Base-by-base conservation (phyloP, 1,140 invertebrate genomes). In the Euschistus heros region DNA sequence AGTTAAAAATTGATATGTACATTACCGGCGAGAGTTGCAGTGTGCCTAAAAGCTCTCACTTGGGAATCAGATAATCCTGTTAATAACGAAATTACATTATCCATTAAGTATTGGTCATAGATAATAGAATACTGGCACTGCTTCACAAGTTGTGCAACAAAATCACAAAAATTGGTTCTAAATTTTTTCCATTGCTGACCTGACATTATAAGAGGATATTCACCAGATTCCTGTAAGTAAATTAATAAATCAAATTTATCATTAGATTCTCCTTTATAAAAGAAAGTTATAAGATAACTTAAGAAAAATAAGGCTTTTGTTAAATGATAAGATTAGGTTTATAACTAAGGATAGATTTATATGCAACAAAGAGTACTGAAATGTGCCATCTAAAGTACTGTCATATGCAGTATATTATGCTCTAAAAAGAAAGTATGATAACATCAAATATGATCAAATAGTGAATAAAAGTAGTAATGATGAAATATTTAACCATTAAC, bases 61-160 rank as follows among this genome's bases (percentile, higher is more conserved):
- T 97, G 94, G 1, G 95, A 98, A 80, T 99, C 97, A 0, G 97
- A 97, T 17, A 99, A 79, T 5, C 95, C 95, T 67, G 95, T 99
- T 13, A 99, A 79, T 27, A 99, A 79, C 0, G 96, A 97, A 70
- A 99, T 98, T 8, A 99, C 87, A 76, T 96, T 98, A 75, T 99
- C 97, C 94, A 99, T 98, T 46, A 99, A 79, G 76, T 94, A 97
- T 73, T 98, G 94, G 79, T 99, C 97, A 73, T 98, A 99, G 71
- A 99, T 98, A 65, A 99, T 98, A 52, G 92, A 95, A 77, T 98
- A 97, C 76, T 99, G 96, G 74, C 95, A 99, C 76, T 98, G 94
- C 66, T 93, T 89, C 20, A 99, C 94, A 42, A 99, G 78, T 2
- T 92, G 89, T 77, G 97, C 92, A 15, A 99, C 91, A 80, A 99